These are phyloP conservation scores for Apis mellifera DNA, from an alignment of 1,140 invertebrate species.

Conservation along the genomic window DNA sequence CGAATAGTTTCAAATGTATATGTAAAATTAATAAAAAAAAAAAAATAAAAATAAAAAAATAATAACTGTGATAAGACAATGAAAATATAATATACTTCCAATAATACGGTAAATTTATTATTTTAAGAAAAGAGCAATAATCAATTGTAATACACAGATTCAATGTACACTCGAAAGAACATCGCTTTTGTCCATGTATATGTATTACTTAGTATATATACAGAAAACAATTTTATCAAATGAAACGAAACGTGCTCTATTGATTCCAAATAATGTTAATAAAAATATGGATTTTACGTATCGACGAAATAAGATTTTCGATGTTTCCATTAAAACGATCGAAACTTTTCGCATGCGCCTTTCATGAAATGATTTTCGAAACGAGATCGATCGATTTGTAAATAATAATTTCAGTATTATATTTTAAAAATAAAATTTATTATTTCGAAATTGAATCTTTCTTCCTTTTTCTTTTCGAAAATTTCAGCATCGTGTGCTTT, in stretches of 20 bases:
- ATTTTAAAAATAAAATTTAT: neutral
- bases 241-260: neutral
- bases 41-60: neutral
- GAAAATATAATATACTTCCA: neutral
- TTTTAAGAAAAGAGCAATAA: neutral
- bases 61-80: conserved; percentile 34
- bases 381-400: conserved; percentile 27
- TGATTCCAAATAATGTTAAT: neutral
- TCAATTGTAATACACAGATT: neutral
- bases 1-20: neutral
- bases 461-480: neutral
- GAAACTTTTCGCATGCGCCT: conserved; percentile 1
- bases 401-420: neutral
- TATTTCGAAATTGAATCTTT: neutral
- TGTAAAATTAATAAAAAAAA: neutral
- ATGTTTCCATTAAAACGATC: conserved; percentile 11
- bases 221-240: neutral
- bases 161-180: neutral
- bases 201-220: neutral
- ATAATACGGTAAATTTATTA: neutral
- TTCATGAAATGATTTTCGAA: neutral
- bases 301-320: conserved; percentile 14
- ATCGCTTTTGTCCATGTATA: neutral
- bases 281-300: neutral
- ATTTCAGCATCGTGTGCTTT: neutral